Evolutionary conservation across 2,113 vertebrate species (phyloP), one percentile per base, ranked within the genome.

Genomic region (Myrmecobius fasciatus): DNA sequence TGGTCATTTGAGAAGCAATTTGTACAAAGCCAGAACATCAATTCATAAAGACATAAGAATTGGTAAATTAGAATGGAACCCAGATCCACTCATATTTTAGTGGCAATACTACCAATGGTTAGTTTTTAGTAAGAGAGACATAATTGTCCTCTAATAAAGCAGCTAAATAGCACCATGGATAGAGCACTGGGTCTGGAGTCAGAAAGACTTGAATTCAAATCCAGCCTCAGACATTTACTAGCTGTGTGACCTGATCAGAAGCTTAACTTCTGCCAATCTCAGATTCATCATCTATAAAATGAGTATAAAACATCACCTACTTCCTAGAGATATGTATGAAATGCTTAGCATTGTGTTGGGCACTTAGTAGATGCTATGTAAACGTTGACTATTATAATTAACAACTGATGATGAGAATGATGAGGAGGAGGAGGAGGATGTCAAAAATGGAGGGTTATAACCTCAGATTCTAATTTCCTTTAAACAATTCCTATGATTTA

Each of bases 11-110:
- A 14, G 22, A 94, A 94, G 25, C 22, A 24, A 93, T 75, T 6
- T 89, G 67, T 49, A 92, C 92, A 20, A 97, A 83, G 3, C 10
- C 88, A 93, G 96, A 89, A 88, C 14, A 31, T 67, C 3, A 67
- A 36, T 67, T 67, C 7, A 94, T 92, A 95, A 53, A 17, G 54
- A 92, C 88, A 51, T 46, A 93, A 95, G 92, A 95, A 51, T 53
- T n/a, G 88, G 25, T 31, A 10, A 92, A 52, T 25, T 3, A 56
- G 31, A 6, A 52, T 25, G 89, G 36, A n/a, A 49, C 14, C 14
- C 49, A 52, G 1, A 26, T 24, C 14, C 47, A 88, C 43, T 14
- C 25, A 56, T 92, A 60, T 91, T 52, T 52, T 91, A 95, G 28
- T 91, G 25, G 53, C n/a, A 89, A n/a, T 1, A 17, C 10, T 90